Conservation (phyloP, 2,888 invertebrate genomes). For the Tetranychus piercei region DNA sequence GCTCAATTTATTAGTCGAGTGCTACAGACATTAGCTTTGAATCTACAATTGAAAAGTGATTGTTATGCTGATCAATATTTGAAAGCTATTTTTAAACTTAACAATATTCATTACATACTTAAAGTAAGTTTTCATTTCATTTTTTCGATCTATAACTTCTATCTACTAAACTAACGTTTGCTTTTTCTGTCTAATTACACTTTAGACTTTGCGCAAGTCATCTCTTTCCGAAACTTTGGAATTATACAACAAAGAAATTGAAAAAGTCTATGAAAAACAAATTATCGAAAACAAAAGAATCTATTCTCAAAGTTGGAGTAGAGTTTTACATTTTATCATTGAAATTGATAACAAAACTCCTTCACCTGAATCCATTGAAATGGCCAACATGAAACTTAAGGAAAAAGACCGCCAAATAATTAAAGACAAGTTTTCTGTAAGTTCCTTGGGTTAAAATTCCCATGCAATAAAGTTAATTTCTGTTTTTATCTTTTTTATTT, state of each 20-base stretch:
- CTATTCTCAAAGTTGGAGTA: constrained; percentile 56
- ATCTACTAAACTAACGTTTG: not conserved
- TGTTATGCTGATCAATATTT: constrained; percentile 68
- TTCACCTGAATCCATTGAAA: constrained; percentile 11
- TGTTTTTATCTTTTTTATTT: constrained; percentile 24
- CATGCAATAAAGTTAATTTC: not conserved
- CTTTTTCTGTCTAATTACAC: not conserved
- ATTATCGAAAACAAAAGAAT: constrained; percentile 61
- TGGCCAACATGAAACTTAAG: constrained; percentile 43
- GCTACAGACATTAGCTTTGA: constrained; percentile 68
- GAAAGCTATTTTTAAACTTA: constrained; percentile 67
- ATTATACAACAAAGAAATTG: constrained; percentile 56
- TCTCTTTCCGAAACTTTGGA: constrained; percentile 58
- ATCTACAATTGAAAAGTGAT: constrained; percentile 73
- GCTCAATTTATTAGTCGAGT: constrained; percentile 52
- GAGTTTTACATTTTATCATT: constrained; percentile 53
- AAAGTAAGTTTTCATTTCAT: constrained; percentile 40
- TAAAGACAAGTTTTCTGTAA: constrained; percentile 72
- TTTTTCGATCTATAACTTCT: not conserved
- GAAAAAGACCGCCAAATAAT: constrained; percentile 67
- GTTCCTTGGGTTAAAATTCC: constrained; percentile 28
- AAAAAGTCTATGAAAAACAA: constrained; percentile 64
- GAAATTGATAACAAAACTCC: constrained; percentile 38
- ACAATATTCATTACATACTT: constrained; percentile 85
- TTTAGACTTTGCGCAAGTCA: constrained; percentile 30